Base-by-base conservation (phyloP, 2,113 vertebrate genomes). In the Orthochromis malagaraziensis region DNA sequence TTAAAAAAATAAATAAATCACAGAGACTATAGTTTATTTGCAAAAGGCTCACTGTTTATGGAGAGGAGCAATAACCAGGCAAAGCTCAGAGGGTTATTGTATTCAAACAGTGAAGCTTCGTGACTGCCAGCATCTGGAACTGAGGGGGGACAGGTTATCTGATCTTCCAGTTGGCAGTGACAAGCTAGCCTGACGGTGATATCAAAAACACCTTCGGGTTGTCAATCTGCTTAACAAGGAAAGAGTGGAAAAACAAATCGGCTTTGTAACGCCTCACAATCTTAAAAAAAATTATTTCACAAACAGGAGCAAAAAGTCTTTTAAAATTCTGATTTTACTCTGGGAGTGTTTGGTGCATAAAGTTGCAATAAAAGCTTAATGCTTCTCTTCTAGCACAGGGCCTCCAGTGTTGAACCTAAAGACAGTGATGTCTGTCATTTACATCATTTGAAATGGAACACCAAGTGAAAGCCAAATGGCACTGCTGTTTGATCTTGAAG, bases 141-240 rank as follows among this genome's bases (percentile, higher is more conserved):
- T 38, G 29, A 65, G 80, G 57, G 70, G 86, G 88, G 10, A 84
- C 53, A 38, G 79, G 89, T 86, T 88, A 91, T 89, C 65, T 80
- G 88, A 91, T 92, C 88, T 82, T 79, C 17, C 55, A 82, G 80
- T 68, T 92, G 91, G 90, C 87, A 89, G 55, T 4, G 65, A 92
- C 9, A 73, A 51, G 84, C 38, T 70, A 14, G 47, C 89, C 55
- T 88, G 88, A 92, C 73, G 68, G 80, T 68, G 57, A 88, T 89
- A 92, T 88, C 73, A 92, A 83, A 89, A 88, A 73, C 83, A 79
- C 45, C 91, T 85, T 60, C n/a, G 24, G 87, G 81, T 84, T 86
- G 85, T 92, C 90, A 87, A 87, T 89, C 58, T 57, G 42, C 16
- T 85, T 35, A 81, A 90, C 79, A 49, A 77, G 84, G 42, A 63